Percentiles rank a stretch among this genome's conserved stretches.
Conservation (phyloP, 2,888 invertebrate species). For the Polymixis lichenea region DNA sequence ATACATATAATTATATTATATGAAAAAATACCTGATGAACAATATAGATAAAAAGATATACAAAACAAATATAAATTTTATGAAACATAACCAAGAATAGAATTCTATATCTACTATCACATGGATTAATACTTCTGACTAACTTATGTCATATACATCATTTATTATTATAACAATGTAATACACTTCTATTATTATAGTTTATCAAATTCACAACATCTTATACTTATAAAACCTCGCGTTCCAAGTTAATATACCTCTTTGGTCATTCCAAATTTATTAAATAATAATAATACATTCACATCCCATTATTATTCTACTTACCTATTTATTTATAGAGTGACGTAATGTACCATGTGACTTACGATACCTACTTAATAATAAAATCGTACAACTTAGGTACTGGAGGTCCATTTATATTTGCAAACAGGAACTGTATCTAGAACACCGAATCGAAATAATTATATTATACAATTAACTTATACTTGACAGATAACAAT, state of each 20-base stretch:
- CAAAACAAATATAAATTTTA: slow-evolving; percentile 40
- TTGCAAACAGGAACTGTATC: slow-evolving; percentile 55
- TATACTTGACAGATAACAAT: slow-evolving; percentile 49
- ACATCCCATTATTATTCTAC: slow-evolving; percentile 37
- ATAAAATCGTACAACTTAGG: slow-evolving; percentile 55
- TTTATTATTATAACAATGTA: slow-evolving; percentile 74
- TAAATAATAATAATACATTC: slow-evolving; percentile 59
- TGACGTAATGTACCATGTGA: slow-evolving; percentile 58
- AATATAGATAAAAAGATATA: slow-evolving; percentile 27
- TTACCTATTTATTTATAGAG: slow-evolving; percentile 35
- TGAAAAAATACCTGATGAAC: slow-evolving; percentile 27
- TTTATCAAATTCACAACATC: slow-evolving; percentile 85
- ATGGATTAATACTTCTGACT: slow-evolving; percentile 88
- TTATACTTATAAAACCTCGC: slow-evolving; percentile 72
- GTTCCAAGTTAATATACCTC: slow-evolving; percentile 78
- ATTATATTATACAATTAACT: slow-evolving; percentile 24
- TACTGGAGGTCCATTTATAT: slow-evolving; percentile 54
- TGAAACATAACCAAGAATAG: slow-evolving; percentile 62
- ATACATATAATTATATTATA: slow-evolving; percentile 23
- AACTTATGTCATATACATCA: slow-evolving; percentile 77
- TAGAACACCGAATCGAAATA: slow-evolving; percentile 28
- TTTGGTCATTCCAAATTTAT: slow-evolving; percentile 84
- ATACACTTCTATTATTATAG: slow-evolving; percentile 75
- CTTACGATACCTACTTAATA: slow-evolving; percentile 52
- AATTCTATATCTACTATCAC: slow-evolving; percentile 87